Evolutionary conservation across 1,140 invertebrate species (phyloP), one percentile per base, ranked within the genome.

Genomic region (Aphelenchoides avenae): DNA sequence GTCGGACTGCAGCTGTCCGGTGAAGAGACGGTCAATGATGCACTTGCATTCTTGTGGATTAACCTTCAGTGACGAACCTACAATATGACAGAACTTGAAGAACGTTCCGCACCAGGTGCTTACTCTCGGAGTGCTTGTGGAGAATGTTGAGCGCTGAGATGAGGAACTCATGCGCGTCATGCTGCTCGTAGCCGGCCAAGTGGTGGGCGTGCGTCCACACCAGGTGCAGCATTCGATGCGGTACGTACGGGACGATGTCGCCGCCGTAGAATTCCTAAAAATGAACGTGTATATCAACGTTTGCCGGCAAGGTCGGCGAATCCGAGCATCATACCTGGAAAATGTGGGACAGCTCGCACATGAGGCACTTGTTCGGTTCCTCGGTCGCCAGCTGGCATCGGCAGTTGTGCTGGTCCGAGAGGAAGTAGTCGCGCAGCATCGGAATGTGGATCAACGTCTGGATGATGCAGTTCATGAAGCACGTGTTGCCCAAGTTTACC

Each of bases 131-230:
- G 71, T 89, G 89, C 76, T 86, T 82, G 79, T 97, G 92, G 24
- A 98, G 78, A 5, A 94, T 86, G 77, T 95, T 87, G 22, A 97
- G 81, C 1, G 89, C 89, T 15, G 91, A 89, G 46, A 96, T 94
- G 70, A 97, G 93, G 80, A 96, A 96, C 81, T 98, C 93, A 76
- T 98, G 94, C 50, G 93, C 92, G 80, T 98, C 94, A 79, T 97
- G 92, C 77, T 97, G 92, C 75, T 94, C 89, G 78, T 95, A 61
- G 33, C 91, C 90, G 29, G 91, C 90, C 61, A 98, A 83, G 78
- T 96, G 89, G 53, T 86, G 84, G 27, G 90, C 91, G 79, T 95
- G 89, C 3, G 88, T 93, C 92, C 93, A 97, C 64, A 95, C 91
- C 68, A 96, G 82, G 46, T 58, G 55, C 5, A 58, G 18, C 56